Percentiles rank a stretch among this genome's conserved stretches.
These are phyloP conservation scores for Drosophila mimica DNA, from an alignment of 2,888 invertebrate genomes.

Conservation along the genomic window DNA sequence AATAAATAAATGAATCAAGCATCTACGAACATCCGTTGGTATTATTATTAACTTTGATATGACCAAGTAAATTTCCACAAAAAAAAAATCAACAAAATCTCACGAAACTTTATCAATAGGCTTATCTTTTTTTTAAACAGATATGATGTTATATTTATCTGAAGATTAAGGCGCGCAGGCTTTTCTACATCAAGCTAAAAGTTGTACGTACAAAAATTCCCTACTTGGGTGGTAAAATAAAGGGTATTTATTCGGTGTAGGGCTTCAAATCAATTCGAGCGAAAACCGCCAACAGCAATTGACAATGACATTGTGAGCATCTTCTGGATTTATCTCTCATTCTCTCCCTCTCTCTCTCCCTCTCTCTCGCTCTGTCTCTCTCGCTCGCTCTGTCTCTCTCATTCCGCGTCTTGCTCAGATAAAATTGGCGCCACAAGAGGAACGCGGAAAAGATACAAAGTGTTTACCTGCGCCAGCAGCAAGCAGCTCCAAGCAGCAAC, in stretches of 20 bases:
- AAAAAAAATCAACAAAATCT: neutral
- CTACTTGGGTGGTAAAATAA: neutral
- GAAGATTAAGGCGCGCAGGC: neutral
- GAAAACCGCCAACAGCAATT: constrained; percentile 51
- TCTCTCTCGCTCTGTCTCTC: constrained; percentile 13
- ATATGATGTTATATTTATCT: neutral
- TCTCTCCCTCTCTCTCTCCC: constrained; percentile 15
- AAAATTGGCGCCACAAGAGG: constrained; percentile 55
- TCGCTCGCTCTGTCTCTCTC: constrained; percentile 11
- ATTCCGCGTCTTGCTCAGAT: constrained; percentile 24
- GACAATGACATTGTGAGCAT: constrained; percentile 71
- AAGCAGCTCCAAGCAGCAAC: constrained; percentile 29
- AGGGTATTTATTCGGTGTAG: constrained; percentile 43
- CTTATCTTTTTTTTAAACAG: neutral
- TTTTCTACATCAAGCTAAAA: neutral
- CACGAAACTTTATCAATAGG: neutral
- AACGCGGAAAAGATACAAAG: constrained; percentile 45
- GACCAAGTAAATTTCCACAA: neutral
- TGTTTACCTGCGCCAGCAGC: constrained; percentile 49
- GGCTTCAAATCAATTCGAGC: constrained; percentile 39
- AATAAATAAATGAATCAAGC: constrained; percentile 27
- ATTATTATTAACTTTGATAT: constrained; percentile 16
- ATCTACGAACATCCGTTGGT: constrained; percentile 14
- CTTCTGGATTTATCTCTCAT: constrained; percentile 27
- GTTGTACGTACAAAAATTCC: neutral